These are phyloP conservation scores for Drosophila mauritiana DNA, from an alignment of 1,140 invertebrate species.

Conservation along the genomic window DNA sequence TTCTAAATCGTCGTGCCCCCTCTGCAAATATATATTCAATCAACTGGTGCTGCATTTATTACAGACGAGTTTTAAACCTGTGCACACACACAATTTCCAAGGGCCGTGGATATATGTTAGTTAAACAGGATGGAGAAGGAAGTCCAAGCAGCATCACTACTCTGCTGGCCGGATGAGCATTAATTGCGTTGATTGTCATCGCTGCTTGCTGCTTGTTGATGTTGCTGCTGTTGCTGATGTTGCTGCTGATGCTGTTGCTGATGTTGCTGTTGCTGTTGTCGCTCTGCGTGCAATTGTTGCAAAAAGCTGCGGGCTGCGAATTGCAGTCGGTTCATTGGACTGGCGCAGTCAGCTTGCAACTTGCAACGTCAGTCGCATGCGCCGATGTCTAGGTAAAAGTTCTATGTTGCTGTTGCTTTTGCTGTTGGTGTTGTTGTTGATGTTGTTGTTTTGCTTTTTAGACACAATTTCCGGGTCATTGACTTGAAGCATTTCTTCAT, in stretches of 20 bases:
- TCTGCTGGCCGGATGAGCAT: conserved; percentile 75
- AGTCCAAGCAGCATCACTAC: conserved; percentile 35
- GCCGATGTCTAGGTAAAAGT: conserved; percentile 76
- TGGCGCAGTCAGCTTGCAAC: conserved; percentile 47
- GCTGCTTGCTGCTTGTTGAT: conserved; percentile 65
- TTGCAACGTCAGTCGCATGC: conserved; percentile 59
- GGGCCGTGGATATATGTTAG: conserved; percentile 23
- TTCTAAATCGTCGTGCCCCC: neutral
- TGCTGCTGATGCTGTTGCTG: conserved; percentile 43
- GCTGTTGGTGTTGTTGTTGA: conserved; percentile 57
- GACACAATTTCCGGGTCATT: conserved; percentile 84
- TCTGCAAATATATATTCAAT: neutral
- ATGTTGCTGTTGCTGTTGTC: conserved; percentile 39
- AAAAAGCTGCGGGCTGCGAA: conserved; percentile 74
- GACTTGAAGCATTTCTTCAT: conserved; percentile 83
- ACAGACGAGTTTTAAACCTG: neutral
- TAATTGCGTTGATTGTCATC: conserved; percentile 81
- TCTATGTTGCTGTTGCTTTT: conserved; percentile 63
- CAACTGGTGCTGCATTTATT: neutral
- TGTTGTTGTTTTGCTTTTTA: conserved; percentile 75
- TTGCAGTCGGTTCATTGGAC: conserved; percentile 71
- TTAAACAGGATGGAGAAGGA: conserved; percentile 41
- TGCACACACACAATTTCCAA: neutral
- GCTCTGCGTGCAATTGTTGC: conserved; percentile 63
- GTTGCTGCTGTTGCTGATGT: conserved; percentile 34